A percentile compares a stretch with the other conserved stretches of the same genome.
Conservation (phyloP, 2,797 vertebrate genomes). For the Poeciliopsis presidionis region DNA sequence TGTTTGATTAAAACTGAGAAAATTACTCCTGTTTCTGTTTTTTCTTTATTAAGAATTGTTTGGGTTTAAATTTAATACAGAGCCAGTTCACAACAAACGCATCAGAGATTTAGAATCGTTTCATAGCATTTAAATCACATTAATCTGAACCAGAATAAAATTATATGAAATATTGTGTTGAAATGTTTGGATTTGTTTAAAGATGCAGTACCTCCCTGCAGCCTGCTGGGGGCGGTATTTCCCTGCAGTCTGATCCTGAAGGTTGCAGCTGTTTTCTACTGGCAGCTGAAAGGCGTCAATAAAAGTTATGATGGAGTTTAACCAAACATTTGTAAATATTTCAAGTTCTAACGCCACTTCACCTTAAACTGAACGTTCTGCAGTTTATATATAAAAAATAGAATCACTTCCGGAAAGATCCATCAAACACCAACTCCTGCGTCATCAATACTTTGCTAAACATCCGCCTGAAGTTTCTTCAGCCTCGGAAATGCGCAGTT, state of each 20-base stretch:
- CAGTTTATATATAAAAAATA: too few species aligned
- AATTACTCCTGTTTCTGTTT: background rate
- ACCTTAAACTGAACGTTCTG: background rate
- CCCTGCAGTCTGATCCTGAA: background rate
- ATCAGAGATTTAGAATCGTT: background rate
- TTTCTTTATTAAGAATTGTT: background rate
- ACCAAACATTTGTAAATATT: background rate
- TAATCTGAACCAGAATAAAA: background rate
- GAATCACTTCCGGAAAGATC: too few species aligned
- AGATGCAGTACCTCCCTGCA: background rate
- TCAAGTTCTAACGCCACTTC: background rate
- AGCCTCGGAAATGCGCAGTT: too few species aligned
- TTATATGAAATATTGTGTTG: background rate
- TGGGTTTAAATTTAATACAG: background rate
- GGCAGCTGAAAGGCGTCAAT: background rate
- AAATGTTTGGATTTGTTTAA: too few species aligned
- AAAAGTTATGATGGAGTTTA: background rate
- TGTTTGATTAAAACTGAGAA: slow-evolving; percentile 75
- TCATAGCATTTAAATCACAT: background rate
- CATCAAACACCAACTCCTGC: too few species aligned
- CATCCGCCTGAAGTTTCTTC: too few species aligned
- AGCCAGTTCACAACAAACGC: background rate
- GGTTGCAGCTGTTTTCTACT: background rate
- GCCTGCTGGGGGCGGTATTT: background rate
- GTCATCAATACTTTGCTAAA: too few species aligned